A percentile compares a stretch with the other conserved stretches of the same genome.
Conservation (phyloP, 2,797 vertebrate species). For the Phalanger gymnotis region DNA sequence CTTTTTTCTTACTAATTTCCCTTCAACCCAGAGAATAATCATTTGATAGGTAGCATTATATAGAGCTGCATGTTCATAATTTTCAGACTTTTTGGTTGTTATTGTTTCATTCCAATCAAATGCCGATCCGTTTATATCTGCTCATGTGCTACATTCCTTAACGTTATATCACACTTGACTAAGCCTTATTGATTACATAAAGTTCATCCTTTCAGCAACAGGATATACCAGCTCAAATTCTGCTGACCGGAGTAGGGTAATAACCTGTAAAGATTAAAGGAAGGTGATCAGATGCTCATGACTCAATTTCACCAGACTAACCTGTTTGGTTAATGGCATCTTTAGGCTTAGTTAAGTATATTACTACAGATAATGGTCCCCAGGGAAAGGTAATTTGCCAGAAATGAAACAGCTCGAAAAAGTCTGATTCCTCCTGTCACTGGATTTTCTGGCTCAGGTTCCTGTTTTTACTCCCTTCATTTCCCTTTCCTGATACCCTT, state of each 20-base stretch:
- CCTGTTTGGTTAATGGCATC: constrained; percentile 50
- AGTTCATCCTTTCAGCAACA: constrained; percentile 40
- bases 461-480: not conserved
- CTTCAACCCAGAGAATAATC: constrained; percentile 50
- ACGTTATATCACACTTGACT: constrained; percentile 41
- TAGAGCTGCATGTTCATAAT: constrained; percentile 35
- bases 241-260: constrained; percentile 12
- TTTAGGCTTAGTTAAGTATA: constrained; percentile 49
- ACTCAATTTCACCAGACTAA: constrained; percentile 59
- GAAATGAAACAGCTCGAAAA: constrained; percentile 39
- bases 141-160: constrained; percentile 47
- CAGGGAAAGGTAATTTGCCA: not conserved
- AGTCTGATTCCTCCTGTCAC: not conserved
- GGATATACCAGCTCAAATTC: constrained; percentile 41
- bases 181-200: constrained; percentile 39
- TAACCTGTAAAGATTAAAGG: constrained; percentile 22
- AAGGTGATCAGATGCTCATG: constrained; percentile 29
- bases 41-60: constrained; percentile 54
- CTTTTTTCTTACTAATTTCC: constrained; percentile 59
- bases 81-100: constrained; percentile 46
- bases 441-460: not conserved
- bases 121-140: constrained; percentile 35
- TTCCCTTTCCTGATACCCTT: constrained; percentile 41
- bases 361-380: constrained; percentile 35
- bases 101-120: constrained; percentile 8